Conservation (phyloP, 2,797 vertebrate genomes). For the Rhinophrynus dorsalis region DNA sequence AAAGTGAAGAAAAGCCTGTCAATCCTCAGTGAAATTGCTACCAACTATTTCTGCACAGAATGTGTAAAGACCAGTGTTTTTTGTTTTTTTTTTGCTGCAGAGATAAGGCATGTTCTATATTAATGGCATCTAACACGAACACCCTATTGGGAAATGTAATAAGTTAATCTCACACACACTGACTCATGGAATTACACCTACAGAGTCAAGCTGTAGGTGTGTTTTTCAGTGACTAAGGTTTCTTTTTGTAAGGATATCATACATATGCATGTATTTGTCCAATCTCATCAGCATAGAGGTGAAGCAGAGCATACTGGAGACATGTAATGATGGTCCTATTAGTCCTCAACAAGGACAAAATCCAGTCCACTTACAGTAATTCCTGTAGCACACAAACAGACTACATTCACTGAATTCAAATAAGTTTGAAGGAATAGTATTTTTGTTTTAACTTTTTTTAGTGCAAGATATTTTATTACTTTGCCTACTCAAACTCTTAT, state of each 20-base stretch:
- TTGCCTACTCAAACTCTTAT: too few species aligned
- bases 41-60: conserved; percentile 19
- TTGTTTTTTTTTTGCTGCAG: conserved; percentile 21
- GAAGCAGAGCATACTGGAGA: background rate
- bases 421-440: too few species aligned
- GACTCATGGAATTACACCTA: conserved; percentile 9
- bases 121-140: conserved; percentile 37
- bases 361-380: background rate
- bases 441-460: too few species aligned
- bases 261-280: conserved; percentile 34
- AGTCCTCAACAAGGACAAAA: background rate
- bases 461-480: too few species aligned
- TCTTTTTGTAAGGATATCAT: conserved; percentile 8
- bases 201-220: conserved; percentile 19
- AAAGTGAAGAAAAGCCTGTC: conserved; percentile 37
- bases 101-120: conserved; percentile 32
- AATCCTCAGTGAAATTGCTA: conserved; percentile 30
- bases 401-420: background rate
- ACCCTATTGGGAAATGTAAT: conserved; percentile 19
- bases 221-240: conserved; percentile 29
- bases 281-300: conserved; percentile 15
- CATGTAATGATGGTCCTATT: background rate
- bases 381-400: background rate
- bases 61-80: conserved; percentile 32
- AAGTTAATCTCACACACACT: background rate